A percentile compares a stretch with the other conserved stretches of the same genome.
Conservation (phyloP, 2,113 vertebrate genomes). For the Pimephales promelas region DNA sequence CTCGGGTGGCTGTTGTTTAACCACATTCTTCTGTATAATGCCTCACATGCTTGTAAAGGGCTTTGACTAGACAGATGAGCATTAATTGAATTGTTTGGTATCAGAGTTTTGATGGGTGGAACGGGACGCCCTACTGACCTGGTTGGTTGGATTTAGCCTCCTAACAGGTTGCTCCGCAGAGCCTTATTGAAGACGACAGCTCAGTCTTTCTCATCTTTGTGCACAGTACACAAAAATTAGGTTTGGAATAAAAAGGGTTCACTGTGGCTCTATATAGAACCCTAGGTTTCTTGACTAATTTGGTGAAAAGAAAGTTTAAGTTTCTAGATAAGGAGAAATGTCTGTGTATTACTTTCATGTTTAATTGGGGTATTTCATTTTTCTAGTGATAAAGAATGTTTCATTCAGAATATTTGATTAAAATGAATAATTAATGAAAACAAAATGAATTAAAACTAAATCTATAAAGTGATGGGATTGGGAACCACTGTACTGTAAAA, state of each 20-base stretch:
- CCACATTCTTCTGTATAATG: slow-evolving; percentile 31
- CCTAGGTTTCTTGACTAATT: too few species aligned
- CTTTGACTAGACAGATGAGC: slow-evolving; percentile 29
- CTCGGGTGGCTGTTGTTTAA: slow-evolving; percentile 68
- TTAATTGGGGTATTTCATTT: too few species aligned
- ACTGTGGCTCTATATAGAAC: too few species aligned
- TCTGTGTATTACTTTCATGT: too few species aligned
- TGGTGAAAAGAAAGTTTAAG: too few species aligned
- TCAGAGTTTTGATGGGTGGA: slow-evolving; percentile 1
- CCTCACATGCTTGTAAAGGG: slow-evolving; percentile 10
- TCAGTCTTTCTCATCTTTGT: slow-evolving; percentile 22
- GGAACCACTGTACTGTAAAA: too few species aligned
- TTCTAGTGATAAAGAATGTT: too few species aligned
- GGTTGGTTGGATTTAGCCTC: slow-evolving; percentile 29
- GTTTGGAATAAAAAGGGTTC: neutral
- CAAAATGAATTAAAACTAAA: too few species aligned
- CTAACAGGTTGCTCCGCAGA: slow-evolving; percentile 44
- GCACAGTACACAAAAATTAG: neutral
- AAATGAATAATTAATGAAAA: too few species aligned
- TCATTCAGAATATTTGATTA: too few species aligned
- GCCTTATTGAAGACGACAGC: slow-evolving; percentile 16
- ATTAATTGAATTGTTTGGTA: slow-evolving; percentile 17
- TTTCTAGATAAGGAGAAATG: too few species aligned
- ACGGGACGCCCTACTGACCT: slow-evolving; percentile 43
- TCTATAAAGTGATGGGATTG: too few species aligned